Base-by-base conservation (phyloP, 1,140 invertebrate genomes). In the Alviniconcha marisindica region DNA sequence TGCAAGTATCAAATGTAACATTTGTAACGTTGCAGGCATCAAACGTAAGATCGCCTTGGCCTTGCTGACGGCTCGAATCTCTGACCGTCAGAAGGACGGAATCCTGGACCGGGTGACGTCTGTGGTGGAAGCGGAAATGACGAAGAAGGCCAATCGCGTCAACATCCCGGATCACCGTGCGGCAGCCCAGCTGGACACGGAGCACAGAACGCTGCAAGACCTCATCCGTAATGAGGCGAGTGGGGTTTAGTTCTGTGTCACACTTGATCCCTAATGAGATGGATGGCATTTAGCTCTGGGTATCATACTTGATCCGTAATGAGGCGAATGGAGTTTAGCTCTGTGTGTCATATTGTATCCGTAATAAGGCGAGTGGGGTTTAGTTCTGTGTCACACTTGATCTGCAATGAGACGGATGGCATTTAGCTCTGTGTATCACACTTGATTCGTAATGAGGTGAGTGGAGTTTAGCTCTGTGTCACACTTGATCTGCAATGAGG, bases 121-220 rank as follows among this genome's bases (percentile, higher is more conserved):
- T 14, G 83, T 82, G 24, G 74, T 84, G 40, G 73, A 84, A 42
- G 12, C 21, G 15, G 83, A 84, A 74, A 36, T 84, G 56, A 31
- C 51, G 40, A 38, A 82, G 18, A 76, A 66, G 73, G 51, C 83
- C 14, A 42, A 77, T 56, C 78, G 83, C 0, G 83, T 84, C 40
- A 77, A 60, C 56, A 77, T 84, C n/a, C 83, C 83, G 2, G 83
- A 84, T 42, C 83, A 84, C 60, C 31, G 56, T 3, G 79, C 79
- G 21, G 74, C 79, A 5, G 71, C 79, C 4, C 71, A 81, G 33
- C 60, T 84, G 33, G 79, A 84, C 40, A 21, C 28, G 15, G 38
- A 77, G n/a, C 80, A 81, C 74, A 77, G 10, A 24, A n/a, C 21
- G 56, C 54, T 84, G 10, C 44, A 48, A 15, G 38, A 77, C 4